Conservation (phyloP, 1,140 invertebrate species). For the Lepidurus couesii region DNA sequence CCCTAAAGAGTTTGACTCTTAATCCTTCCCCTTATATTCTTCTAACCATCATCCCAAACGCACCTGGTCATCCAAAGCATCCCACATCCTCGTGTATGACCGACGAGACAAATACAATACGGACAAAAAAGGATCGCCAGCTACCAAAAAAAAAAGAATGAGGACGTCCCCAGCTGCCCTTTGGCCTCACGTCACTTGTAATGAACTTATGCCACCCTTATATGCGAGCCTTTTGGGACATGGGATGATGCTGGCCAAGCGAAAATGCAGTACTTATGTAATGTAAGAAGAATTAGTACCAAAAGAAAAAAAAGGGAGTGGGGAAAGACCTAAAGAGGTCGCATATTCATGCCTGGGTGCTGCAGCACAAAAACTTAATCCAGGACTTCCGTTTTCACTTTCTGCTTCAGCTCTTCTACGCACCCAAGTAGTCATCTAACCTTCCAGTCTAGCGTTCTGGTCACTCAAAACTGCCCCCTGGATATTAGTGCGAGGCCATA, state of each 20-base stretch:
- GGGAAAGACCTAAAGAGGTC: constrained; percentile 6
- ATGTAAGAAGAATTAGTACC: background rate
- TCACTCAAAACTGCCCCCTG: background rate
- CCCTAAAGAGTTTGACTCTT: constrained; percentile 9
- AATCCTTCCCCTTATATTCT: constrained; percentile 18
- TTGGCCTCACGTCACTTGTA: constrained; percentile 17
- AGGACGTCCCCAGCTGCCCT: constrained; percentile 4
- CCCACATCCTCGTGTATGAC: constrained; percentile 6
- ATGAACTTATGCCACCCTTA: constrained; percentile 19
- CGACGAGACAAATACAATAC: background rate
- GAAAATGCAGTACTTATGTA: constrained; percentile 16
- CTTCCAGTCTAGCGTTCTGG: background rate
- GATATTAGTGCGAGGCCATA: background rate
- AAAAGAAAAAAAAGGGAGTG: background rate
- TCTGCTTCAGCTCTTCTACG: background rate
- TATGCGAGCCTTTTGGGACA: background rate
- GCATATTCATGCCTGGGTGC: background rate
- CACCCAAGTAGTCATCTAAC: background rate
- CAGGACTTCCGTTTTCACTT: background rate
- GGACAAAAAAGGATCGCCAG: background rate
- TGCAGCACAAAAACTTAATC: constrained; percentile 12
- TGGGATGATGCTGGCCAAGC: constrained; percentile 13
- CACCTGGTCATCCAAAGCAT: constrained; percentile 18
- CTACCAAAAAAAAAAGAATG: background rate
- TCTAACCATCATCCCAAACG: constrained; percentile 9